Conservation (phyloP, 1,140 invertebrate genomes). For the Protaetia brevitarsis region DNA sequence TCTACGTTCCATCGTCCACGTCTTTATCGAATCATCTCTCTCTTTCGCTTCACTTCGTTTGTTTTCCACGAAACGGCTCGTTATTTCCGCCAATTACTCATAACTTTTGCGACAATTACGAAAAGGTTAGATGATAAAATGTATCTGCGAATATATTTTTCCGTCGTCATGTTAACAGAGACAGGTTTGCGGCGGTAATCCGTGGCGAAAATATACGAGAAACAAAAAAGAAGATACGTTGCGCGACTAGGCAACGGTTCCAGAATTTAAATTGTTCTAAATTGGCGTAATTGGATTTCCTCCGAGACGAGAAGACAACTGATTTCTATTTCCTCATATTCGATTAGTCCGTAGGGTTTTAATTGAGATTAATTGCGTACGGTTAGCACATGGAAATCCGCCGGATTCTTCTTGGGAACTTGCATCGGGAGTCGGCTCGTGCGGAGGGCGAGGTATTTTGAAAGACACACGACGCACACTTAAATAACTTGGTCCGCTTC, state of each 20-base stretch:
- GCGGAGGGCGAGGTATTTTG: not conserved
- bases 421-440: not conserved
- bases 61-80: not conserved
- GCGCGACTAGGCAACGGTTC: not conserved
- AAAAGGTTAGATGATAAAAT: no score
- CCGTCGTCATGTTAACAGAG: no score
- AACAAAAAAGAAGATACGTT: not conserved
- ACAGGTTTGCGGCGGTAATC: not conserved
- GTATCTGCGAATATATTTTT: no score
- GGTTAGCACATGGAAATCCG: not conserved
- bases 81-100: not conserved
- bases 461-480: not conserved
- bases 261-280: conserved; percentile 15
- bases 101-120: not conserved
- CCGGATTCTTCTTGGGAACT: not conserved
- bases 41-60: not conserved
- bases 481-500: not conserved
- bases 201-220: not conserved
- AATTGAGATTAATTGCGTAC: conserved; percentile 10
- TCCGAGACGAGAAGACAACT: conserved; percentile 9
- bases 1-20: not conserved
- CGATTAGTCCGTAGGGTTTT: not conserved
- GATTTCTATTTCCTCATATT: conserved; percentile 6
- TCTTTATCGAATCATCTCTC: not conserved
- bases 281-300: conserved; percentile 12